Conservation (phyloP, 2,797 vertebrate species). For the Oryzias dopingdopingensis region DNA sequence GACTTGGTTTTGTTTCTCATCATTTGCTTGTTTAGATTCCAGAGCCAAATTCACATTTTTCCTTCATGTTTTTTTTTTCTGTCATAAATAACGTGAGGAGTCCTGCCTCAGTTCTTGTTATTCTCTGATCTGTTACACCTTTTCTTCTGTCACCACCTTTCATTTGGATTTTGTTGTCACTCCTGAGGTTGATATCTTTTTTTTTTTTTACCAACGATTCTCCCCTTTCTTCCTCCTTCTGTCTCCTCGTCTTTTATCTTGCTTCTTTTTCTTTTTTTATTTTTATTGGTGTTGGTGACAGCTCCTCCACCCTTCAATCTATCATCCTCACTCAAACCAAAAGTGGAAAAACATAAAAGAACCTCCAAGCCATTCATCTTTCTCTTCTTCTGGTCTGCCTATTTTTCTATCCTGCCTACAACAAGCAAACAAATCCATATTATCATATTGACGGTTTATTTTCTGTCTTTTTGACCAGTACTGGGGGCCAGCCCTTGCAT, state of each 20-base stretch:
- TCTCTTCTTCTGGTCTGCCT: conserved; percentile 2
- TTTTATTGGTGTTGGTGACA: conserved; percentile 3
- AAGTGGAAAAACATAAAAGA: not conserved
- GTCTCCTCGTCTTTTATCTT: conserved; percentile 27
- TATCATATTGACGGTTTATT: not conserved
- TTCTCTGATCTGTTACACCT: conserved; percentile 5
- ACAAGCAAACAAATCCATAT: conserved; percentile 13
- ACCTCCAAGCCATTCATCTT: conserved; percentile 21
- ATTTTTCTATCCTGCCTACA: conserved; percentile 16
- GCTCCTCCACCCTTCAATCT: conserved; percentile 34
- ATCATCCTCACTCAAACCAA: conserved; percentile 36
- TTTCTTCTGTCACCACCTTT: conserved; percentile 26
- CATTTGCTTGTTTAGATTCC: no score
- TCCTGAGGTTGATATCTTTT: conserved; percentile 39
- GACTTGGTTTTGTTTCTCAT: no score
- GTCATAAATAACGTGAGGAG: no score
- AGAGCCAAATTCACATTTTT: no score
- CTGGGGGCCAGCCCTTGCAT: conserved; percentile 87
- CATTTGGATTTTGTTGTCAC: conserved; percentile 23
- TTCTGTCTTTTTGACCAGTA: conserved; percentile 65
- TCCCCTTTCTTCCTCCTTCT: conserved; percentile 9
- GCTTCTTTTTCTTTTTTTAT: conserved; percentile 8
- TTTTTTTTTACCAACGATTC: conserved; percentile 35
- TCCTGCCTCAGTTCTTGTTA: not conserved
- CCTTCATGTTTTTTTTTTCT: no score